Evolutionary conservation across 2,888 invertebrate species (phyloP), one percentile per base, ranked within the genome.

Genomic region (Nasonia oneida): DNA sequence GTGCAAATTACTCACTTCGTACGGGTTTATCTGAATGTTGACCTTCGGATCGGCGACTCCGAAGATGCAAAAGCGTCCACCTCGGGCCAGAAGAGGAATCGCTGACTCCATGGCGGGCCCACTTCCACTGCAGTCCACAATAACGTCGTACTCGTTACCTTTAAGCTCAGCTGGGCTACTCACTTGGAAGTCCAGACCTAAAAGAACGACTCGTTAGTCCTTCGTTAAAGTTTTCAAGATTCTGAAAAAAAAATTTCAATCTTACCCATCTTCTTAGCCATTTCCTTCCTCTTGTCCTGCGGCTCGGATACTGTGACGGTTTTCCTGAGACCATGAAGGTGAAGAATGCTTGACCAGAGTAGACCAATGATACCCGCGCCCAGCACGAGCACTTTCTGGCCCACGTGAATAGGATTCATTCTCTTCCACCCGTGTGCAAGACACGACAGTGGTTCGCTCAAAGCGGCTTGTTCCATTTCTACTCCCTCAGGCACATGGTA

Each of bases 321-420:
- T 14, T 95, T 95, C 47, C 95, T 94, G 89, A 96, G 96, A 0
- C 97, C 97, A 71, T 96, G 95, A 8, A 95, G 94, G 90, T 97
- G 96, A 0, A 97, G 94, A 0, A 95, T 92, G 0, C 95, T 95
- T 0, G 95, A 93, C 96, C 96, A 97, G 0, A 97, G 93, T 29
- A 94, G 89, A 90, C 97, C 96, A 88, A 97, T 96, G 75, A 97
- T 96, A 0, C 97, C 97, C 81, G 96, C 96, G 0, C 97, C 97
- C 0, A 95, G 94, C 0, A 97, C 93, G 0, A 96, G 94, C 29
- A 96, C 95, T 87, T 94, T 95, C 61, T 94, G 91, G 0, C 96
- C 96, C 0, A 96, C 94, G 0, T 94, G 90, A 6, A 96, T 92
- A 0, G 96, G 96, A 18, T 94, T 94, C 1, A 96, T 94, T 78